Base-by-base conservation (phyloP, 2,888 invertebrate genomes). In the Sepiola atlantica region DNA sequence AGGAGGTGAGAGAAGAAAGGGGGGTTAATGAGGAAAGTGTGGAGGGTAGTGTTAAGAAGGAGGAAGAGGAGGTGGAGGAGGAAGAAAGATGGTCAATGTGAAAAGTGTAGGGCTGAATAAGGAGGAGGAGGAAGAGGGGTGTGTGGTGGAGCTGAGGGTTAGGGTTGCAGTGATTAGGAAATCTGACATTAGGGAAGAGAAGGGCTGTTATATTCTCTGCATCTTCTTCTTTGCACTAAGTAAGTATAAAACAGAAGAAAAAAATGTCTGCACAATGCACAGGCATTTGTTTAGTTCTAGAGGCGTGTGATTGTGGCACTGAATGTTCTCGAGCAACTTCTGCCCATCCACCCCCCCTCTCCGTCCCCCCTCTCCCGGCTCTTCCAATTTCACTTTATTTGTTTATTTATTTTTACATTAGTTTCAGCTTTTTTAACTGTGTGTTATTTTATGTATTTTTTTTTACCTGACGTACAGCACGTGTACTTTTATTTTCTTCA, bases 141-240 rank as follows among this genome's bases (percentile, higher is more conserved):
- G n/a, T n/a, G n/a, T 14, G 0, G 28, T 14, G 77, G 10, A n/a
- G 77, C 10, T 16, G n/a, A 4, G n/a, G n/a, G 61, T 21, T 21
- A 1, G 0, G 77, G 77, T 77, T 77, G 77, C 77, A 77, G n/a
- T 77, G 77, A 77, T 77, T 77, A n/a, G 77, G n/a, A 77, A 77
- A 77, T n/a, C n/a, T 32, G n/a, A n/a, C 77, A 77, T n/a, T 32
- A n/a, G 14, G n/a, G 16, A n/a, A n/a, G 77, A 21, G 57, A 0
- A n/a, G n/a, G 77, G 77, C n/a, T 77, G 77, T 77, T 77, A 77
- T 77, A 77, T 77, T 77, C n/a, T 77, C 77, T n/a, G 32, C 77
- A n/a, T 77, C 32, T 77, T 77, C 32, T 77, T 77, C 77, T n/a
- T 77, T 77, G 77, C 77, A 77, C 77, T 77, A 77, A 77, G 77